Evolutionary conservation across 2,797 vertebrate genomes (phyloP), one percentile per base, ranked within the genome.

Genomic region (Coregonus suidteri): DNA sequence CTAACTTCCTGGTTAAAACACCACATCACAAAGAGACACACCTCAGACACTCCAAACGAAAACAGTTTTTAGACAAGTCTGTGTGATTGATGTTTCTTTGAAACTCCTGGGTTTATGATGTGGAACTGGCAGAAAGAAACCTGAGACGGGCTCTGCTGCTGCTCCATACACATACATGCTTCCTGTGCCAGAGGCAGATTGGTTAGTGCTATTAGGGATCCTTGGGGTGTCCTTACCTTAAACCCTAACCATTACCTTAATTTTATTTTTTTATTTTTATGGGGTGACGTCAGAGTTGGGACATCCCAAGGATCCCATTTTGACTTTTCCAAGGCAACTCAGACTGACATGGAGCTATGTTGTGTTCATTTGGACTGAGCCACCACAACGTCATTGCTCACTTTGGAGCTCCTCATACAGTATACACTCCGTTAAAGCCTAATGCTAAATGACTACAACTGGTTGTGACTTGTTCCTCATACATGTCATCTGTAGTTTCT

Each of bases 41-140:
- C 56, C 56, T 59, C 18, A 59, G 18, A 59, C n/a, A 20, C 56
- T 59, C n/a, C 56, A 59, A 59, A 59, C n/a, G 7, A 59, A 59
- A 59, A 20, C 54, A 18, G 54, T n/a, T 59, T 59, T 59, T 59
- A 59, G 54, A 59, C 54, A 6, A 59, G 18, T 59, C 3, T 59
- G 56, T 59, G 56, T 59, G 56, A 59, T 59, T 59, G 56, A 59
- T 59, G 56, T 20, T 59, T 59, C n/a, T 59, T 59, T 59, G 18
- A 11, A 59, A 59, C 56, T 59, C 56, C 56, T 59, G 56, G 56
- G n/a, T 47, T 47, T 59, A n/a, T 20, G 56, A 59, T 59, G 56
- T 59, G 56, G n/a, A 59, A 59, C 56, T n/a, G 56, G 56, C 56
- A 59, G 56, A n/a, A 59, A 59, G 56, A 59, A 59, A 59, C 56